Conservation (phyloP, 2,797 vertebrate genomes). For the Crenuchus spilurus region DNA sequence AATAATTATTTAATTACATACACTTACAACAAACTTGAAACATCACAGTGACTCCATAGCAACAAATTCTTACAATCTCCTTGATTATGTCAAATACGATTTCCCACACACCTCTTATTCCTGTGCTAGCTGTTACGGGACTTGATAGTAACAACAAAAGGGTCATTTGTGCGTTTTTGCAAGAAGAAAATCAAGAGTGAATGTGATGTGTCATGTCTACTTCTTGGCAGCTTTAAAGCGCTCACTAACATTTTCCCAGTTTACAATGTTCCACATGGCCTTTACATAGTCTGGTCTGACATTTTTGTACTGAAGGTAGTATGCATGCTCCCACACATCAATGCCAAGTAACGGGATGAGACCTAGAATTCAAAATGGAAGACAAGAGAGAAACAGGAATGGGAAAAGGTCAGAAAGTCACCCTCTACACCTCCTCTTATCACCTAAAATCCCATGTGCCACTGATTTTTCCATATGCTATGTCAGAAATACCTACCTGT, state of each 20-base stretch:
- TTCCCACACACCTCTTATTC: background rate
- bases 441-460: background rate
- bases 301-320: conserved; percentile 99
- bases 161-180: conserved; percentile 12
- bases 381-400: background rate
- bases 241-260: conserved; percentile 93
- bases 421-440: too few species aligned
- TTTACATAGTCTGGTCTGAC: conserved; percentile 97
- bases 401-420: background rate
- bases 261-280: conserved; percentile 96
- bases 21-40: conserved; percentile 2
- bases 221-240: conserved; percentile 85
- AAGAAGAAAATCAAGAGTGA: background rate
- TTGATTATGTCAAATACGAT: background rate
- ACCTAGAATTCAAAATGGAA: conserved; percentile 71
- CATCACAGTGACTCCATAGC: background rate
- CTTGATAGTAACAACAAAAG: background rate
- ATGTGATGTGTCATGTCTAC: conserved; percentile 65
- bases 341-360: conserved; percentile 94
- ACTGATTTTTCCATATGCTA: background rate
- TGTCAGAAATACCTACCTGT: conserved; percentile 78
- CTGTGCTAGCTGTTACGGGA: background rate
- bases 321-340: conserved; percentile 98
- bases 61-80: background rate
- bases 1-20: conserved; percentile 50